Conservation (phyloP, 2,797 vertebrate genomes). For the Protosalanx chinensis region DNA sequence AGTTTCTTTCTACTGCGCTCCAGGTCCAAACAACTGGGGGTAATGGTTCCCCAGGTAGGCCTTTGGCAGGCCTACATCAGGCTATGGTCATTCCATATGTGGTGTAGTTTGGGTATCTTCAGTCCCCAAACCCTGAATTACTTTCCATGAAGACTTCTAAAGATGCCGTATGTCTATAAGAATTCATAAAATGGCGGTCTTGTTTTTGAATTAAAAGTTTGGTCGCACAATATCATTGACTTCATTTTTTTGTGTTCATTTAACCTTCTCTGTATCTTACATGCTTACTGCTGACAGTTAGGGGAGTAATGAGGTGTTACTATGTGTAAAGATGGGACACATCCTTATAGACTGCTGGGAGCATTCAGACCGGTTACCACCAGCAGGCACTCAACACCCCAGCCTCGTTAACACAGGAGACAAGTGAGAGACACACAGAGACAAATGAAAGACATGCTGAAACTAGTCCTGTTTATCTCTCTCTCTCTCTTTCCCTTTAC, state of each 20-base stretch:
- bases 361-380: not conserved
- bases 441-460: not conserved
- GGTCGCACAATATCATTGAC: not conserved
- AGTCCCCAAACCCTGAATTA: no score
- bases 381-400: not conserved
- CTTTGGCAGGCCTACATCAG: slow-evolving; percentile 17
- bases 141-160: not conserved
- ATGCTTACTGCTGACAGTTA: no score
- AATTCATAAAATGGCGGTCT: no score
- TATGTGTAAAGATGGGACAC: not conserved
- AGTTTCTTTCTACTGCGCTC: slow-evolving; percentile 16
- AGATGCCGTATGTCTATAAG: not conserved
- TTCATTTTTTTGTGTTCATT: no score
- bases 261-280: no score
- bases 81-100: slow-evolving; percentile 17
- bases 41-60: slow-evolving; percentile 26
- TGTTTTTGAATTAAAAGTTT: not conserved
- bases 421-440: slow-evolving; percentile 9
- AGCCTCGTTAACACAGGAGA: not conserved
- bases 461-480: slow-evolving; percentile 1
- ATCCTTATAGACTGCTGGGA: not conserved
- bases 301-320: no score
- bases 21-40: slow-evolving; percentile 23
- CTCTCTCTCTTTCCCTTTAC: not conserved
- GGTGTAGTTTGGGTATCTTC: slow-evolving; percentile 14